Evolutionary conservation across 2,113 vertebrate species (phyloP), one percentile per base, ranked within the genome.

Genomic region (Okapia johnstoni): DNA sequence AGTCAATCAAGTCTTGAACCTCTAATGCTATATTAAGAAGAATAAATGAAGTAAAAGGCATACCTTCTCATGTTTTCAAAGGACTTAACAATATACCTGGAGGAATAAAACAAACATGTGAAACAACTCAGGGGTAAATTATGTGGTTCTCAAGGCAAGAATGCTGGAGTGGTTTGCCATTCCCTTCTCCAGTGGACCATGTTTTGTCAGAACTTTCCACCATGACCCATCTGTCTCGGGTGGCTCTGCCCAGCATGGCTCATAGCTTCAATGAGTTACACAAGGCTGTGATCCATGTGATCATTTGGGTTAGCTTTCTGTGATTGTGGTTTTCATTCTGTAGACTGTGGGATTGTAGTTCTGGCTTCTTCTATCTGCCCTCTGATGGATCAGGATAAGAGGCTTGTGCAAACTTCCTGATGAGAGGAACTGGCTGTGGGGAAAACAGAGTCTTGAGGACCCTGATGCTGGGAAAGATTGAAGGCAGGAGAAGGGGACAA

Each of bases 31-130:
- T 61, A 33, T 50, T 52, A 88, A 89, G 57, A 88, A 43, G 21
- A 89, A 60, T 84, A 84, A 88, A 11, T 93, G 70, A 96, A 93
- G 16, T 70, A 63, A 70, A 89, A 86, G 73, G 4, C 25, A 33
- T 33, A 77, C 46, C n/a, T 23, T 61, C 52, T 91, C n/a, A 15
- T 60, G 14, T 77, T 94, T 95, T 95, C 73, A 58, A 92, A 91
- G 11, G 60, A 33, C 25, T 88, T 85, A 83, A 79, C 28, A 63
- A 0, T 86, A 40, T 81, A 50, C 19, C 10, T 63, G 52, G 21
- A 84, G 60, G 76, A 84, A 15, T 88, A 88, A 95, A 92, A n/a
- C 54, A 88, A 25, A 46, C 11, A 30, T 30, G 4, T 88, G 28
- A 66, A 96, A 84, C n/a, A 90, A 58, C 26, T 63, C 36, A 85